These are phyloP conservation scores for Takifugu flavidus DNA, from an alignment of 2,113 vertebrate genomes.

Conservation along the genomic window DNA sequence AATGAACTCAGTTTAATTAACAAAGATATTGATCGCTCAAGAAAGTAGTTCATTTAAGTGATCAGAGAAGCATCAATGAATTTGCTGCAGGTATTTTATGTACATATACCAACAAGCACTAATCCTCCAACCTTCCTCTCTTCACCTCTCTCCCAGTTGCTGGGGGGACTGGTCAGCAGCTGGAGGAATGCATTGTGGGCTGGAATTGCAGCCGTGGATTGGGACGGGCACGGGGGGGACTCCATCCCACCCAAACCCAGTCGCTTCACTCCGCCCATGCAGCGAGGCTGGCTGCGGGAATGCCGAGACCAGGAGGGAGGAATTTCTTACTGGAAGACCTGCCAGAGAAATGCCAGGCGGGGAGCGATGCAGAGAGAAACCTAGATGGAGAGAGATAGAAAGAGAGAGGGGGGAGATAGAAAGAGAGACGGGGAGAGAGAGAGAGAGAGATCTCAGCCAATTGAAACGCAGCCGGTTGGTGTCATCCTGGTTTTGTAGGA, in stretches of 20 bases:
- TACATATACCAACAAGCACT: not conserved
- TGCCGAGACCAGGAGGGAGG: slow-evolving; percentile 69
- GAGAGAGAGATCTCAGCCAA: slow-evolving; percentile 66
- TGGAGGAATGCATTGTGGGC: slow-evolving; percentile 72
- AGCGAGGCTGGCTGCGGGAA: slow-evolving; percentile 75
- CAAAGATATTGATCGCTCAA: slow-evolving; percentile 8
- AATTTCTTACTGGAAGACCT: slow-evolving; percentile 71
- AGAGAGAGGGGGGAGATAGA: slow-evolving; percentile 22
- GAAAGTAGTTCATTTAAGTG: not conserved
- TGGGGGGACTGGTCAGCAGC: slow-evolving; percentile 61
- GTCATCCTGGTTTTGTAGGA: slow-evolving; percentile 53
- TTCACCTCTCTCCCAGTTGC: slow-evolving; percentile 71
- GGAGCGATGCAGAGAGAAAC: slow-evolving; percentile 71
- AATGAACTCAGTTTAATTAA: slow-evolving; percentile 7
- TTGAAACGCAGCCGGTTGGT: slow-evolving; percentile 65
- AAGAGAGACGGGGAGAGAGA: slow-evolving; percentile 18
- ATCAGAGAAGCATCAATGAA: slow-evolving; percentile 1
- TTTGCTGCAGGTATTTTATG: not conserved
- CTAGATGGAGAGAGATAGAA: slow-evolving; percentile 51
- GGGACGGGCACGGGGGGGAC: slow-evolving; percentile 59
- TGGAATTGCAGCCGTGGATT: slow-evolving; percentile 66
- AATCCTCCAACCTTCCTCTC: slow-evolving; percentile 44
- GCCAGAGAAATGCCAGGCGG: slow-evolving; percentile 79
- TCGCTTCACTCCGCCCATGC: slow-evolving; percentile 58
- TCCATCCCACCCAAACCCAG: slow-evolving; percentile 54